phyloP scores from a whole-genome alignment of 1,140 invertebrate species.

The Apis dorsata region DNA sequence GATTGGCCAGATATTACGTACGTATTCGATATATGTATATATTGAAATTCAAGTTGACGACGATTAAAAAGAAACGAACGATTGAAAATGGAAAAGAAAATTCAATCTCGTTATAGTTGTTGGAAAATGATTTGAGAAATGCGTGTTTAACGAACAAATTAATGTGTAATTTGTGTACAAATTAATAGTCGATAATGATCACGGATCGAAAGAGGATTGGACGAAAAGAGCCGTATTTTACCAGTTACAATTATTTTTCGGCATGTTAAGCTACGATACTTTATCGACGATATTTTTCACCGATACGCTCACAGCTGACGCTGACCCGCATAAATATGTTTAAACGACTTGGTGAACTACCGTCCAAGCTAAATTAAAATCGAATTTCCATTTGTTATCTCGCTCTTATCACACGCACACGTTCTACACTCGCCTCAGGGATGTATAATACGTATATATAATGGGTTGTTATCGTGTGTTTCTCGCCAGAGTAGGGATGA shows the following conservation, averaged over 20 bases:
- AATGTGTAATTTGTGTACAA: neutral
- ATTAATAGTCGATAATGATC: constrained; percentile 3
- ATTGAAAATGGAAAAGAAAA: neutral
- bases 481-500: too few relatives aligned
- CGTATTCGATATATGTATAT: too few relatives aligned
- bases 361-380: constrained; percentile 57
- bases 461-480: too few relatives aligned
- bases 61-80: neutral
- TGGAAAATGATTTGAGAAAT: neutral
- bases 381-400: constrained; percentile 48
- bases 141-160: neutral
- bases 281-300: constrained; percentile 53
- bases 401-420: constrained; percentile 15
- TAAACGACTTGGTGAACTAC: constrained; percentile 33
- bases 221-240: neutral
- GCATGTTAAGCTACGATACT: constrained; percentile 33
- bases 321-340: constrained; percentile 49
- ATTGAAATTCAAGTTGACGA: neutral
- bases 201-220: neutral
- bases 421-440: too few relatives aligned
- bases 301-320: constrained; percentile 45
- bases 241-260: constrained; percentile 33
- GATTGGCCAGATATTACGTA: too few relatives aligned
- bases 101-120: neutral
- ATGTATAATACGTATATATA: neutral